A percentile compares a stretch with the other conserved stretches of the same genome.
Conservation (phyloP, 1,140 invertebrate species). For the Stenopsyche tienmushanensis region DNA sequence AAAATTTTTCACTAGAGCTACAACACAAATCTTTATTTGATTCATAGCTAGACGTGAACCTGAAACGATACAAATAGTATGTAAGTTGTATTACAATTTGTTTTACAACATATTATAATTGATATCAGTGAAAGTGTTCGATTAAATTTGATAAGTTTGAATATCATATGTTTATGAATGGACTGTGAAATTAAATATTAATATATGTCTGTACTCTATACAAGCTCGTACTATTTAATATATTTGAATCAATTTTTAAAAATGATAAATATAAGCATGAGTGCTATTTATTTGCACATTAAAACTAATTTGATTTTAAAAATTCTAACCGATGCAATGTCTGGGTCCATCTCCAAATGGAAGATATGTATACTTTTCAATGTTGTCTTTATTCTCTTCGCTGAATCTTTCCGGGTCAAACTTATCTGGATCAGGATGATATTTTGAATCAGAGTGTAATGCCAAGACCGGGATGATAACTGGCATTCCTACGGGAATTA, state of each 20-base stretch:
- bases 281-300: too few relatives aligned
- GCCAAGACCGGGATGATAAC: conserved; percentile 41
- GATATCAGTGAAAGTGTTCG: neutral
- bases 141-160: too few relatives aligned
- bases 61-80: too few relatives aligned
- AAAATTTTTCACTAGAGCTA: neutral
- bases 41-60: neutral
- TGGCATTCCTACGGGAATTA: conserved; percentile 40
- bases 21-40: neutral
- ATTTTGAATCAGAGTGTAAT: conserved; percentile 48
- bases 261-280: too few relatives aligned
- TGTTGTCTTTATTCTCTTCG: conserved; percentile 41
- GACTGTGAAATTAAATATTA: too few relatives aligned
- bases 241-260: too few relatives aligned
- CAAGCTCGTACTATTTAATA: too few relatives aligned
- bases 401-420: conserved; percentile 65
- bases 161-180: too few relatives aligned
- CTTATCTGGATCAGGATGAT: conserved; percentile 59
- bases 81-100: too few relatives aligned
- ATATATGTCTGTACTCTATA: too few relatives aligned
- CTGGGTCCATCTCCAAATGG: conserved; percentile 59
- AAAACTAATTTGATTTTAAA: too few relatives aligned
- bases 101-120: too few relatives aligned
- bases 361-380: conserved; percentile 51
- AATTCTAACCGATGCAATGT: conserved; percentile 48